These are phyloP conservation scores for Myiotriccus ornatus DNA, from an alignment of 2,797 vertebrate species.

Conservation along the genomic window DNA sequence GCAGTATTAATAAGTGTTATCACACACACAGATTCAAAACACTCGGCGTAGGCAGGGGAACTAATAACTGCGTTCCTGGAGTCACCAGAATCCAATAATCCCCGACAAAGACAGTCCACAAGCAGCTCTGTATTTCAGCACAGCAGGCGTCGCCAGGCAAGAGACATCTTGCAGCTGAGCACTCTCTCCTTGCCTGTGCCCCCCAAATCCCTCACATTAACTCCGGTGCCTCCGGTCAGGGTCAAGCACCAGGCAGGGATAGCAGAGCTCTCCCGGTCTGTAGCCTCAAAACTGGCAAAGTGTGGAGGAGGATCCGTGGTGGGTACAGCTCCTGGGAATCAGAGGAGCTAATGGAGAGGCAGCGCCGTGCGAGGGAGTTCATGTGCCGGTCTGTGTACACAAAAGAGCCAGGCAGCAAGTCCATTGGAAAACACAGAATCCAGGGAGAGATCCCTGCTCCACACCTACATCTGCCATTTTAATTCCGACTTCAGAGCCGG, in stretches of 20 bases:
- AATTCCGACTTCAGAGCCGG: conserved; percentile 20
- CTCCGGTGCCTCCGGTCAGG: not conserved
- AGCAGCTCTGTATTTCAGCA: not conserved
- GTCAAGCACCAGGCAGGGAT: not conserved
- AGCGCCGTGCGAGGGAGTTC: not conserved
- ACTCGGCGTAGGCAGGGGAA: not conserved
- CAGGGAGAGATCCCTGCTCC: not conserved
- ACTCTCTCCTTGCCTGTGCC: not conserved
- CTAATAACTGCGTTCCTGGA: not conserved
- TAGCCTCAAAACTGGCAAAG: not conserved
- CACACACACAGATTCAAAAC: not conserved
- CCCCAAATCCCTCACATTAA: not conserved
- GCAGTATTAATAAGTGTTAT: conserved; percentile 6
- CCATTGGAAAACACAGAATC: not conserved
- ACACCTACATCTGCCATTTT: conserved; percentile 40
- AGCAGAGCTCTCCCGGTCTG: not conserved
- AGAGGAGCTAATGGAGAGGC: not conserved
- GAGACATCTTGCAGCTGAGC: not conserved
- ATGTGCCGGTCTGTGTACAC: not conserved
- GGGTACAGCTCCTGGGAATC: conserved; percentile 8
- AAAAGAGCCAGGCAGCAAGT: not conserved
- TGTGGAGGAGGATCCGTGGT: conserved; percentile 14
- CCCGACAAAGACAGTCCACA: not conserved
- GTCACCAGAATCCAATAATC: not conserved
- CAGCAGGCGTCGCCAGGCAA: not conserved